A percentile compares a stretch with the other conserved stretches of the same genome.
Evolutionary conservation across 2,888 invertebrate species (phyloP).

Genomic region (Latheticus oryzae): DNA sequence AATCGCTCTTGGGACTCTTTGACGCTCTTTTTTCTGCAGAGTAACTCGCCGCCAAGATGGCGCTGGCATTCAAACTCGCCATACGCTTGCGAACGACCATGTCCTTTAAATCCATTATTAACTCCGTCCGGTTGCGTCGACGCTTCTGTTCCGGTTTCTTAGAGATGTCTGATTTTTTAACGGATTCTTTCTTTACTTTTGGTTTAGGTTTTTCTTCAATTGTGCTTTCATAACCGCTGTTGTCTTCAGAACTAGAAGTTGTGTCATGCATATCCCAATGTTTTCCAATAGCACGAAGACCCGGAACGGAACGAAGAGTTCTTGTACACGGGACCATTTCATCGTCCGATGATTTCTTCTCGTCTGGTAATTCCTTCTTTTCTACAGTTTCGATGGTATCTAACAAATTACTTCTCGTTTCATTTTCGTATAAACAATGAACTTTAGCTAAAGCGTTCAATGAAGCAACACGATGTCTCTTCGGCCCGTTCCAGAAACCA

Average conservation of each 20-base stretch:
- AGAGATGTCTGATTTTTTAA: constrained; percentile 60
- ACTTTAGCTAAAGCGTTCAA: constrained; percentile 91
- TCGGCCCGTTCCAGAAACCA: constrained; percentile 82
- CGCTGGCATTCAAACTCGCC: constrained; percentile 92
- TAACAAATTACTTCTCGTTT: constrained; percentile 77
- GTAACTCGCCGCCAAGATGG: constrained; percentile 90
- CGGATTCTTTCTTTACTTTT: constrained; percentile 53
- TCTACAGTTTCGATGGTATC: constrained; percentile 55
- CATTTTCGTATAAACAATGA: constrained; percentile 91
- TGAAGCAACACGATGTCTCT: constrained; percentile 87
- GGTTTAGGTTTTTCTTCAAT: constrained; percentile 50
- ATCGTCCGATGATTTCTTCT: constrained; percentile 48
- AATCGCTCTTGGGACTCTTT: constrained; percentile 70
- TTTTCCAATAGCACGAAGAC: constrained; percentile 81
- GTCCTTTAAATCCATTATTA: constrained; percentile 84
- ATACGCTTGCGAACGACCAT: constrained; percentile 90
- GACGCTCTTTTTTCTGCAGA: constrained; percentile 72
- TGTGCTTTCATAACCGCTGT: constrained; percentile 52
- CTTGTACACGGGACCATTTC: constrained; percentile 64
- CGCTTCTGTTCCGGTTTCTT: constrained; percentile 67
- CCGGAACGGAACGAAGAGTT: constrained; percentile 78
- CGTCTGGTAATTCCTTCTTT: constrained; percentile 43
- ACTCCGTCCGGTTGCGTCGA: constrained; percentile 72
- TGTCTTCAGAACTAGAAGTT: constrained; percentile 70
- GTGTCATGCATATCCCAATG: constrained; percentile 86